Percentiles rank a stretch among this genome's conserved stretches.
Conservation (phyloP, 1,140 invertebrate genomes). For the Zaprionus ornatus region DNA sequence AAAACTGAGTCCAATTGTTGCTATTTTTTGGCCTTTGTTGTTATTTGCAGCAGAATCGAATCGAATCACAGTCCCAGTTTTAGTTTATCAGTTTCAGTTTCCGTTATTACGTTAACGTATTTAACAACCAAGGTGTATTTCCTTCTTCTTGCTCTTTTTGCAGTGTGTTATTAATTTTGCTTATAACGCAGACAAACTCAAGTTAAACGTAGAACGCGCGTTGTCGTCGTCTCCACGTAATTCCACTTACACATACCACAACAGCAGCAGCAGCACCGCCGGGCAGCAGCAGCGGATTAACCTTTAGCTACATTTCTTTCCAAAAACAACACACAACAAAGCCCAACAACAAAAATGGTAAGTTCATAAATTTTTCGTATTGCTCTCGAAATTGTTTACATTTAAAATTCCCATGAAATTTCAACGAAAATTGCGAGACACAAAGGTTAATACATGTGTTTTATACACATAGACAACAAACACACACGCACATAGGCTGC, state of each 20-base stretch:
- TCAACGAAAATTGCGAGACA: slow-evolving; percentile 43
- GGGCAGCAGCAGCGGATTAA: slow-evolving; percentile 75
- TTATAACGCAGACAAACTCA: slow-evolving; percentile 35
- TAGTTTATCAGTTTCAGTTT: slow-evolving; percentile 3
- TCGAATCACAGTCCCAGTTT: background rate
- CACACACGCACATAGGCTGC: background rate
- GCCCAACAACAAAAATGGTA: slow-evolving; percentile 73
- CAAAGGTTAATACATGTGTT: slow-evolving; percentile 42
- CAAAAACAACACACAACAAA: slow-evolving; percentile 62
- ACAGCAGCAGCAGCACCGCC: slow-evolving; percentile 31
- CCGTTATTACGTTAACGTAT: background rate
- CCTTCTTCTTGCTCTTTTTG: slow-evolving; percentile 46
- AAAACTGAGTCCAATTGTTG: slow-evolving; percentile 14
- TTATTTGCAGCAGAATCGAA: background rate
- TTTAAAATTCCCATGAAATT: slow-evolving; percentile 62
- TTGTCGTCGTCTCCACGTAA: slow-evolving; percentile 59
- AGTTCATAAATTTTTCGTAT: slow-evolving; percentile 45
- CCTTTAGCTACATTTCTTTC: slow-evolving; percentile 74
- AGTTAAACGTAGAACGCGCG: slow-evolving; percentile 63
- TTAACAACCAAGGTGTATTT: slow-evolving; percentile 28
- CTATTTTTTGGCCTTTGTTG: slow-evolving; percentile 11
- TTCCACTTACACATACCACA: slow-evolving; percentile 78
- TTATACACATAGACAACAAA: background rate
- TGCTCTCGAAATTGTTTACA: slow-evolving; percentile 45
- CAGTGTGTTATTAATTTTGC: slow-evolving; percentile 54